Base-by-base conservation (phyloP, 2,888 invertebrate species). In the Clostera curtula region DNA sequence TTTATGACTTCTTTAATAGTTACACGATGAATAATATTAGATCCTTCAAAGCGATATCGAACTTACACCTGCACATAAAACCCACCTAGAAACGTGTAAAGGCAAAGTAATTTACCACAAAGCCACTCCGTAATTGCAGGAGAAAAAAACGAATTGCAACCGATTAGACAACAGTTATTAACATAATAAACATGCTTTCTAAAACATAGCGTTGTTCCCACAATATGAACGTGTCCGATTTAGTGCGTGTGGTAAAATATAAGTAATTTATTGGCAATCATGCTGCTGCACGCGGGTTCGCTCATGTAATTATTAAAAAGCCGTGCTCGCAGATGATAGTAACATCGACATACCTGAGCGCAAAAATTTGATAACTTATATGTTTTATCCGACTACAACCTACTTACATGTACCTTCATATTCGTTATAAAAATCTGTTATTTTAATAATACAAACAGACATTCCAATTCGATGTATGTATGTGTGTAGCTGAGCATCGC, bases 101-200 rank as follows among this genome's bases (percentile, higher is more conserved):
- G 36, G 47, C 42, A 40, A 29, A 27, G 37, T 32, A 45, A 43
- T 52, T 52, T 49, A 53, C 40, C 38, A 49, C 53, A 46, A 59
- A 43, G 52, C 55, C 51, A 55, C 49, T 43, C 49, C 47, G 37
- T 54, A 46, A 56, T 48, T 52, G 56, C 54, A 45, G 43, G 37
- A 61, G 53, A 74, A 77, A 75, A n/a, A 76, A 73, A 56, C 67
- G 59, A 71, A 73, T 73, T 69, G 62, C 62, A 69, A 55, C 58
- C 46, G 64, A 70, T 67, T 63, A 68, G 47, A 56, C 47, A 46
- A 44, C 52, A 51, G 51, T 56, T 63, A 64, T 70, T 67, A 64
- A 53, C 53, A 61, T 67, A 64, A 65, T 67, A 67, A 72, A 69
- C 63, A 62, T 59, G 63, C 59, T 67, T 76, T 77, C 75, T 66